Conservation (phyloP, 1,140 invertebrate species). For the Globodera rostochiensis region DNA sequence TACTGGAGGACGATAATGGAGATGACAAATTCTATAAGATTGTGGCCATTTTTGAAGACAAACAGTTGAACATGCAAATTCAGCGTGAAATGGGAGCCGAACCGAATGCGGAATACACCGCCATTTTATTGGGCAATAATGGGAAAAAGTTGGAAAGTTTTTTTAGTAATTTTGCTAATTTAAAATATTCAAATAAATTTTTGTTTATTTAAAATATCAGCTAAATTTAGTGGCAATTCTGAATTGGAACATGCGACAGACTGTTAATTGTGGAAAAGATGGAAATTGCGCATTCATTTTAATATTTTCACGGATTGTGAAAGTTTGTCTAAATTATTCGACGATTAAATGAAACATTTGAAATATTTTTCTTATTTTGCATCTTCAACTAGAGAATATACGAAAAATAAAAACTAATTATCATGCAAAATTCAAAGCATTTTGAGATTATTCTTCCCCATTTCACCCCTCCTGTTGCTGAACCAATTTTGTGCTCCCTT, state of each 20-base stretch:
- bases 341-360: no score
- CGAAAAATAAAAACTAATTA: no score
- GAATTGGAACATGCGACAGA: not conserved
- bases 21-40: not conserved
- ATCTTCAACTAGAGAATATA: no score
- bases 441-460: no score
- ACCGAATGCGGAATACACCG: not conserved
- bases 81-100: not conserved
- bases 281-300: not conserved
- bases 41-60: not conserved
- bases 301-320: no score
- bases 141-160: not conserved
- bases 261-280: not conserved
- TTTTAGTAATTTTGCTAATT: no score
- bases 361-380: no score
- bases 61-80: not conserved
- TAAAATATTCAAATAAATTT: not conserved
- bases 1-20: not conserved
- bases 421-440: no score
- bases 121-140: not conserved
- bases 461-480: not conserved
- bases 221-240: not conserved
- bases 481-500: constrained; percentile 10
- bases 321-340: no score
- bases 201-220: not conserved